Conservation (phyloP, 2,888 invertebrate genomes). For the Diploptera punctata region DNA sequence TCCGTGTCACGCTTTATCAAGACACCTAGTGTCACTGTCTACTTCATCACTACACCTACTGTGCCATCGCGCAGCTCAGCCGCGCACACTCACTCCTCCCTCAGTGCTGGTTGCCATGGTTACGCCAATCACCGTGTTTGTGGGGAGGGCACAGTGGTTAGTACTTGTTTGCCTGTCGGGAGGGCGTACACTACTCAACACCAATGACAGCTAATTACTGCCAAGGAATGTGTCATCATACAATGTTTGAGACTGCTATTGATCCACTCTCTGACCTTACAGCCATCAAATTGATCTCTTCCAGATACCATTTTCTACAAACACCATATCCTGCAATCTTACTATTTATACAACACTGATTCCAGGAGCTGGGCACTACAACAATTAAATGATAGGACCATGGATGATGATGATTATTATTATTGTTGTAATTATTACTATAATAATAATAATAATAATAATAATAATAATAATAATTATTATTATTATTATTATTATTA, state of each 20-base stretch:
- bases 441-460: too few relatives aligned
- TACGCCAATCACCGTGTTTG: conserved; percentile 49
- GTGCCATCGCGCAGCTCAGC: not conserved
- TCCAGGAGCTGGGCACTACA: too few relatives aligned
- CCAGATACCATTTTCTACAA: not conserved
- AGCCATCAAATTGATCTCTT: not conserved
- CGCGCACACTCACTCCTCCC: conserved; percentile 41
- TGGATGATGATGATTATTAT: too few relatives aligned
- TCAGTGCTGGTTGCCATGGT: conserved; percentile 51
- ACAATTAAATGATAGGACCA: too few relatives aligned
- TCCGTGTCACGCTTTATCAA: conserved; percentile 38
- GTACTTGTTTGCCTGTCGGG: conserved; percentile 4
- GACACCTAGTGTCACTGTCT: conserved; percentile 44
- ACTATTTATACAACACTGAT: too few relatives aligned
- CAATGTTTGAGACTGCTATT: not conserved
- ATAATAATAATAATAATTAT: too few relatives aligned
- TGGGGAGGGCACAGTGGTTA: not conserved
- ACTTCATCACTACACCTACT: conserved; percentile 40
- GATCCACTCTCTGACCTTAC: not conserved
- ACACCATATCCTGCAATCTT: too few relatives aligned
- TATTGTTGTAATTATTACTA: too few relatives aligned
- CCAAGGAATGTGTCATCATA: not conserved
- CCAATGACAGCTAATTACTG: not conserved
- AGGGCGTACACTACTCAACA: not conserved
- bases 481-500: too few relatives aligned